These are phyloP conservation scores for Siderastrea siderea DNA, from an alignment of 92 coral and sea anemone species.

Conservation along the genomic window DNA sequence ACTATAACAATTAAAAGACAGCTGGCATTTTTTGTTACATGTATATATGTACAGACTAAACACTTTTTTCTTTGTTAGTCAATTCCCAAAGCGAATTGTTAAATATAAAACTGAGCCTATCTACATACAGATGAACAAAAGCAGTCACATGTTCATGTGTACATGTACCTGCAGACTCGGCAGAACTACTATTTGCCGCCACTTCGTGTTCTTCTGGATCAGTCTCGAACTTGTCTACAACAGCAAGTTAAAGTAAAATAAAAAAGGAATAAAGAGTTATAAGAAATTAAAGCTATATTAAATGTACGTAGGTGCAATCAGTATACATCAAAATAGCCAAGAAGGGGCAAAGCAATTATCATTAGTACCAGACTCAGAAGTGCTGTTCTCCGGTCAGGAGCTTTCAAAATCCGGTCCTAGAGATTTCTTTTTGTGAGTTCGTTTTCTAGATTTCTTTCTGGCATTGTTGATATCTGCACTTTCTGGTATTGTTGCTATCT, in stretches of 20 bases:
- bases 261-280: background rate
- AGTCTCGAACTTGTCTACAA: conserved; percentile 5
- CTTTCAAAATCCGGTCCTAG: background rate
- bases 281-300: background rate
- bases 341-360: background rate
- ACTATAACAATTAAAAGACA: background rate
- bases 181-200: background rate
- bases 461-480: background rate
- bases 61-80: background rate
- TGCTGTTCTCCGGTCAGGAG: background rate
- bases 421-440: background rate
- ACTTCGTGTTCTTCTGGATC: background rate
- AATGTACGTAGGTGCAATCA: background rate
- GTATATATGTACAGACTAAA: too few relatives aligned
- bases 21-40: too few relatives aligned
- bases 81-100: background rate
- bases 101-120: background rate
- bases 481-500: background rate
- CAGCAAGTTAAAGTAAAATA: conserved; percentile 1
- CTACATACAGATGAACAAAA: too few relatives aligned
- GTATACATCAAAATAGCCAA: background rate
- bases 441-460: background rate
- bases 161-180: background rate
- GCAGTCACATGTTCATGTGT: too few relatives aligned
- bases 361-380: background rate